Evolutionary conservation across 2,888 invertebrate species (phyloP), one percentile per base, ranked within the genome.

Genomic region (Ophion ellenae): DNA sequence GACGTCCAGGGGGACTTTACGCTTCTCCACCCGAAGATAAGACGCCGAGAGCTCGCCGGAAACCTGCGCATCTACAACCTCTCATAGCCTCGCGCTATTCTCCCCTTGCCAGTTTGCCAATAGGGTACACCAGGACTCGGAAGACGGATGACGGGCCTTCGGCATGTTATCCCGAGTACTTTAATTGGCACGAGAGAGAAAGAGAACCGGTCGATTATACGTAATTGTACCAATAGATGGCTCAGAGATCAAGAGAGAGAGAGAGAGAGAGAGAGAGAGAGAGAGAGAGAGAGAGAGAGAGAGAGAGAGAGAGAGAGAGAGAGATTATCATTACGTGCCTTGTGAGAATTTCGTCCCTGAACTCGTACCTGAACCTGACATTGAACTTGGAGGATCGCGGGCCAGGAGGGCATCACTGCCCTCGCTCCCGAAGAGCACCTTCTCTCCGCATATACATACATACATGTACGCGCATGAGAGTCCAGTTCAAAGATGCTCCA

Each of bases 341-440:
- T 57, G 61, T 28, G 67, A 69, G 57, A 70, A 47, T 57, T 20
- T 61, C 73, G 71, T 84, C 63, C 64, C 77, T 75, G 81, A 82
- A 76, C 82, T 47, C 69, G 71, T 70, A 71, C 66, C 61, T 75
- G 79, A 84, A 73, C 59, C 66, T 77, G 80, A 86, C 80, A 80
- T 81, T 86, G 85, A 83, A 80, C 83, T 79, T 75, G 80, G 17
- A 63, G 71, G 73, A 70, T 45, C 75, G 64, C 36, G 59, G 53
- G 57, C 28, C 20, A 59, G 47, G 61, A 36, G 67, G 36, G 36
- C 9, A 79, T 69, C 63, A 61, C 61, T 81, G 84, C 28, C 47
- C 74, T 69, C 57, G 53, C 57, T 24, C 67, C 14, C 75, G 71
- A n/a, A 53, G 64, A 36, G 20, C 20, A 66, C 69, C 47, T 4